Base-by-base conservation (phyloP, 2,888 invertebrate species). In the Cataglyphis livida region DNA sequence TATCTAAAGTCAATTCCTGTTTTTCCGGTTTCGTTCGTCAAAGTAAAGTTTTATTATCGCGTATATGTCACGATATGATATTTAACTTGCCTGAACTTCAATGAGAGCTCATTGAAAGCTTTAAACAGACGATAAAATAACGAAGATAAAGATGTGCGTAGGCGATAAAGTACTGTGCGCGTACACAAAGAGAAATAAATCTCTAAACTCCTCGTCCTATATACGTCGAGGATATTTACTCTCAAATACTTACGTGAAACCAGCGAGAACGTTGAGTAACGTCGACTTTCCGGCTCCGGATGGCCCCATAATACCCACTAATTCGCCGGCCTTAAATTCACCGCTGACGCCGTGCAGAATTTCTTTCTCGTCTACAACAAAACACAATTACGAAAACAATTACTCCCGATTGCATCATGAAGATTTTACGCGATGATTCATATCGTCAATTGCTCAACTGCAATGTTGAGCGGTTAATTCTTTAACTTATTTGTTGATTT, bases 251-350 rank as follows among this genome's bases (percentile, higher is more conserved):
- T 95, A 98, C 98, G 97, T 97, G 95, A 97, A 98, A 73, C 98
- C 98, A 35, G 98, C 98, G 75, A 98, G 95, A 83, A 98, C 98
- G 94, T 98, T 98, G 94, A 98, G 96, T 3, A 98, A 95, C 0
- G 98, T 98, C 74, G 98, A 98, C 93, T 98, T 98, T 64, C 98
- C 97, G 0, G 97, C 96, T 3, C 97, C 97, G 0, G 96, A 96
- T 4, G 96, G 96, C 0, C 96, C 96, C 96, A 96, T 96, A 84
- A 96, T 96, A 64, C 96, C 96, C 0, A 96, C 96, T 71, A 96
- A 92, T 87, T 96, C 95, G 25, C 96, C 96, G 0, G 96, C 96
- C 85, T 95, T 95, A 93, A 96, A 95, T 88, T 95, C 95, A 0
- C 95, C 95, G 84, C 93, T 95, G 1, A 97, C 94, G 12, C 96